A percentile compares a stretch with the other conserved stretches of the same genome.
Conservation (phyloP, 2,113 vertebrate genomes). For the Protobothrops flavoviridis region DNA sequence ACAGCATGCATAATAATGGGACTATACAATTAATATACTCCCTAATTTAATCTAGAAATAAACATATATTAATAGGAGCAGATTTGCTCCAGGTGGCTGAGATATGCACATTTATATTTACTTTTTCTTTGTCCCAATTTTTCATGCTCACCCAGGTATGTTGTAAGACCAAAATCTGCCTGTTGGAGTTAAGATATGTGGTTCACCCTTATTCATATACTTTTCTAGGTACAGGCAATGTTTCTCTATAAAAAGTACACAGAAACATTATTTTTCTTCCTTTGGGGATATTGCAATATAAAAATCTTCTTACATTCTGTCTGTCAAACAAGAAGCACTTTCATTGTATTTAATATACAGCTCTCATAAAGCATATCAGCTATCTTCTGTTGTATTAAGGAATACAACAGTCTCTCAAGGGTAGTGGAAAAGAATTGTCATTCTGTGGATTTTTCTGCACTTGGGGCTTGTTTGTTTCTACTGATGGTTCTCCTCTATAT, state of each 20-base stretch:
- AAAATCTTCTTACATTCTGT: background rate
- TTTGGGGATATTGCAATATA: background rate
- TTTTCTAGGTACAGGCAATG: background rate
- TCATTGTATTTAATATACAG: constrained; percentile 39
- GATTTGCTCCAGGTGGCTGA: too few relatives aligned
- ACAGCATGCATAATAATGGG: background rate
- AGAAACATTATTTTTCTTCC: background rate
- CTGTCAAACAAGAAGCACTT: background rate
- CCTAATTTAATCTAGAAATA: background rate
- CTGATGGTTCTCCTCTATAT: constrained; percentile 73
- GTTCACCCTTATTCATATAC: background rate
- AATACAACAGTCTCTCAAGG: constrained; percentile 53
- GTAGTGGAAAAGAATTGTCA: constrained; percentile 45
- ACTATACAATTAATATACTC: background rate
- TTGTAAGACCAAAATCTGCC: background rate
- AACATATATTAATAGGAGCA: background rate
- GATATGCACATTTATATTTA: background rate
- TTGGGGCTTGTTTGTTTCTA: constrained; percentile 71
- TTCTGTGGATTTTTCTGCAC: constrained; percentile 48
- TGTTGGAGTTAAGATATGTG: background rate
- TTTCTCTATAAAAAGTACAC: background rate
- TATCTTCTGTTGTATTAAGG: constrained; percentile 40
- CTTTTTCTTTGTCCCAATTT: background rate
- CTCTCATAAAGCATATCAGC: constrained; percentile 22
- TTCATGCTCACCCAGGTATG: background rate